A percentile compares a stretch with the other conserved stretches of the same genome.
These are phyloP conservation scores for Hippocampus kuda DNA, from an alignment of 2,797 vertebrate species.

Conservation along the genomic window DNA sequence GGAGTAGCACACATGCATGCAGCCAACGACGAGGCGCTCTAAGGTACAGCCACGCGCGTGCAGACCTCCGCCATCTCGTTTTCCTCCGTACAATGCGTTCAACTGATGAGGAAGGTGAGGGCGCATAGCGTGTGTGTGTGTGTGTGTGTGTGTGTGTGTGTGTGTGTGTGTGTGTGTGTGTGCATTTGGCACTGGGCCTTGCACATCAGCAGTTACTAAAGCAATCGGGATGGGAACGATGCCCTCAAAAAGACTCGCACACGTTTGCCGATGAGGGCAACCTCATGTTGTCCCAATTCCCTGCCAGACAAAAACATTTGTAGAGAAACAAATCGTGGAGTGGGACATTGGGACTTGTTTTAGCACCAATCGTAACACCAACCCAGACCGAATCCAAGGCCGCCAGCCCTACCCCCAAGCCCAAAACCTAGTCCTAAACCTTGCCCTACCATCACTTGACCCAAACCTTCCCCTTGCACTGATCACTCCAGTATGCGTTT, in stretches of 20 bases:
- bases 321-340: no score
- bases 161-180: background rate
- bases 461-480: no score
- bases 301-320: no score
- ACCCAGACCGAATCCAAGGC: no score
- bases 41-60: conserved; percentile 18
- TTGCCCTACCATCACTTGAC: no score
- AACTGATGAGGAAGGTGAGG: conserved; percentile 45
- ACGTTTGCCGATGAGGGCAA: background rate
- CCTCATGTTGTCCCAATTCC: background rate
- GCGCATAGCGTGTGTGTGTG: conserved; percentile 16
- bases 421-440: no score
- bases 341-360: no score
- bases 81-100: conserved; percentile 46
- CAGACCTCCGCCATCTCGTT: conserved; percentile 43
- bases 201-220: background rate
- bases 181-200: background rate
- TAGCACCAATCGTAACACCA: no score
- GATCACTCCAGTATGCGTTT: no score
- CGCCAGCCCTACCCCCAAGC: no score
- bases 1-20: conserved; percentile 6
- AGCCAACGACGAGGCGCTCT: conserved; percentile 3
- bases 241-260: no score
- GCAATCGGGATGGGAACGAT: no score
- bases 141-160: background rate